Conservation (phyloP, 2,113 vertebrate genomes). For the Rhizomys pruinosus region DNA sequence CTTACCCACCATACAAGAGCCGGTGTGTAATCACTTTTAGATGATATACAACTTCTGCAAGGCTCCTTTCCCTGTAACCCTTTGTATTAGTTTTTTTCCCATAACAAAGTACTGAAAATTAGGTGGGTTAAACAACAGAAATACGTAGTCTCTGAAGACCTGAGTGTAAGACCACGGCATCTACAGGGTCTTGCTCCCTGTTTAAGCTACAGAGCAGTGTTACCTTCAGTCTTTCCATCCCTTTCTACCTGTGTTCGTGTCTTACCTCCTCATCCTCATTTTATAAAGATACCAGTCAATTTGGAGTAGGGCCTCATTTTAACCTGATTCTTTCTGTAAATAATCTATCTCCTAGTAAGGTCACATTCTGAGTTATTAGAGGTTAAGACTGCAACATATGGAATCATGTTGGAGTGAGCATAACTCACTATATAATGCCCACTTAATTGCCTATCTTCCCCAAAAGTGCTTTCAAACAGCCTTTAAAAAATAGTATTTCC, state of each 20-base stretch:
- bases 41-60: slow-evolving; percentile 5
- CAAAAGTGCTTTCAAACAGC: background rate
- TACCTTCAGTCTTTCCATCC: background rate
- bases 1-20: background rate
- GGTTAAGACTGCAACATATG: background rate
- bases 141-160: background rate
- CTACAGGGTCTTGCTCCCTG: background rate
- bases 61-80: background rate
- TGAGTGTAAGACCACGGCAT: background rate
- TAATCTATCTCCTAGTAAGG: background rate
- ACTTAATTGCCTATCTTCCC: slow-evolving; percentile 9
- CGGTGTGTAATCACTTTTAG: background rate
- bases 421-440: background rate
- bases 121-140: background rate
- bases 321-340: slow-evolving; percentile 14
- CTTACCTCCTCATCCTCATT: background rate
- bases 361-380: slow-evolving; percentile 1
- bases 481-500: too few relatives aligned
- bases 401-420: background rate
- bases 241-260: background rate
- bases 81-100: background rate
- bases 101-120: background rate
- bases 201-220: background rate
- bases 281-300: background rate
- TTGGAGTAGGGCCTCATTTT: slow-evolving; percentile 26